Percentiles rank a stretch among this genome's conserved stretches.
These are phyloP conservation scores for Podilymbus podiceps DNA, from an alignment of 2,113 vertebrate genomes.

Conservation along the genomic window DNA sequence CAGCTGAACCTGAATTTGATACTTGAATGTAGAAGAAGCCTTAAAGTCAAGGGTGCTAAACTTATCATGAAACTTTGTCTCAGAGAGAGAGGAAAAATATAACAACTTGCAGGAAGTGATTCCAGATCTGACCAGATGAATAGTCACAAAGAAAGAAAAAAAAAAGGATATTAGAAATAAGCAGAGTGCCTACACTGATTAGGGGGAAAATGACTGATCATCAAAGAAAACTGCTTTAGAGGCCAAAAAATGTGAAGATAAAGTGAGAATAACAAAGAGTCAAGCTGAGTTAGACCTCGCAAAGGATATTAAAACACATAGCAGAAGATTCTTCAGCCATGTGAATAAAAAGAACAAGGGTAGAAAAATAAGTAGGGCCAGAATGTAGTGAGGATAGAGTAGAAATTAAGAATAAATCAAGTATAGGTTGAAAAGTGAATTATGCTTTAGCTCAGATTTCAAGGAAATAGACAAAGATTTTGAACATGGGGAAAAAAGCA, in stretches of 20 bases:
- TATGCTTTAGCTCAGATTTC: background rate
- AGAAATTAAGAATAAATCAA: conserved; percentile 18
- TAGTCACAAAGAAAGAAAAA: background rate
- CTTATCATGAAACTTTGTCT: background rate
- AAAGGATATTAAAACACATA: conserved; percentile 46
- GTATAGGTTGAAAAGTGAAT: background rate
- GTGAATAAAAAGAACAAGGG: background rate
- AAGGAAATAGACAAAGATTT: background rate
- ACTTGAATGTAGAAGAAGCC: background rate
- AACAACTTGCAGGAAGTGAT: background rate
- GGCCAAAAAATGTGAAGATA: conserved; percentile 13
- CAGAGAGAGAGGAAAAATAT: background rate
- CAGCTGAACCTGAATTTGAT: background rate
- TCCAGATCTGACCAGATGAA: background rate
- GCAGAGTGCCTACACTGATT: background rate
- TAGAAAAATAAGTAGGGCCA: background rate
- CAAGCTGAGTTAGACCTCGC: conserved; percentile 29
- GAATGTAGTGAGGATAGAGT: background rate
- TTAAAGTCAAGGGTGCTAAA: background rate
- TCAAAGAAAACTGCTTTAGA: conserved; percentile 29
- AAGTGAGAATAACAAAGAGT: conserved; percentile 35
- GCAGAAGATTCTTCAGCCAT: background rate
- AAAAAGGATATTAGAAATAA: conserved; percentile 31
- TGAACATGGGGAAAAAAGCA: background rate
- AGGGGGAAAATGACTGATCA: conserved; percentile 11